These are phyloP conservation scores for Belonocnema kinseyi DNA, from an alignment of 1,140 invertebrate species.

Conservation along the genomic window DNA sequence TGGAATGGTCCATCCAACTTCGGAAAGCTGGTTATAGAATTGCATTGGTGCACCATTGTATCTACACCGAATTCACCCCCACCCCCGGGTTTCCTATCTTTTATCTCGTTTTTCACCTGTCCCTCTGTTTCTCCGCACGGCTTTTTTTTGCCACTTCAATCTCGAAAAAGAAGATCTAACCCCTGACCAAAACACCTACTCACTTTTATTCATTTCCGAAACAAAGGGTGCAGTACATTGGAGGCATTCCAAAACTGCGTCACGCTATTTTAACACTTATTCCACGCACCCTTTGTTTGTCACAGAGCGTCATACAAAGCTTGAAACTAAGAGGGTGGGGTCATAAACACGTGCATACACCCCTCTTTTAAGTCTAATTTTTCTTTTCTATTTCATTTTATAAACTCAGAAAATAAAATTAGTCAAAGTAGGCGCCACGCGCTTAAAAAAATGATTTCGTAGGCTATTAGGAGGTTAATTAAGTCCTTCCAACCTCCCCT, in stretches of 20 bases:
- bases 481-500: no score
- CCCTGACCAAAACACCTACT: not conserved
- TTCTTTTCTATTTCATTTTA: no score
- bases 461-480: no score
- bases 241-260: not conserved
- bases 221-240: not conserved
- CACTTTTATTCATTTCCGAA: not conserved
- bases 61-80: slow-evolving; percentile 35
- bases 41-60: slow-evolving; percentile 41
- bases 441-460: no score
- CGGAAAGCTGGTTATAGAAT: slow-evolving; percentile 37
- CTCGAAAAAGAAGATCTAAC: slow-evolving; percentile 11
- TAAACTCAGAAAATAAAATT: no score
- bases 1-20: slow-evolving; percentile 46
- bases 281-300: no score
- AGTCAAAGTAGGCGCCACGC: no score
- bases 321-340: no score
- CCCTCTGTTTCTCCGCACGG: slow-evolving; percentile 31
- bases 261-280: no score
- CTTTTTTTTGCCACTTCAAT: slow-evolving; percentile 27
- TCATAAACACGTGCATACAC: no score
- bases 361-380: no score
- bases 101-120: slow-evolving; percentile 51
- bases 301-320: no score
- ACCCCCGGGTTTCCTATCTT: not conserved